phyloP scores from a whole-genome alignment of 1,140 invertebrate species.

The Acromyrmex heyeri region DNA sequence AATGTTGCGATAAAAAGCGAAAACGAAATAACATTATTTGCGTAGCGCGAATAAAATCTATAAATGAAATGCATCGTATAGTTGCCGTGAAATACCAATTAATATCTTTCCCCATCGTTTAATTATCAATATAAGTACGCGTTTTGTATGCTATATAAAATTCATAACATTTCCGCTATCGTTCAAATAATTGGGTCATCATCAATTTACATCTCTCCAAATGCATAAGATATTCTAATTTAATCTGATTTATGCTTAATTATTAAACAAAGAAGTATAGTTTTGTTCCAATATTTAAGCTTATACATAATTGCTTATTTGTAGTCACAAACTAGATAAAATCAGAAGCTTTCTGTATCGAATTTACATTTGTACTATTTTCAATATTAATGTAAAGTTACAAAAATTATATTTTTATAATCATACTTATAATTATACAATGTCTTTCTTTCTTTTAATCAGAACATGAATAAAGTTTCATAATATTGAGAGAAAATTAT shows the following conservation, averaged over 20 bases:
- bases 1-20: slow-evolving; percentile 22
- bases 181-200: not conserved
- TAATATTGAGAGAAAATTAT: not conserved
- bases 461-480: not conserved
- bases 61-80: not conserved
- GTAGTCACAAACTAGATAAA: not conserved
- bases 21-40: slow-evolving; percentile 33
- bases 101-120: slow-evolving; percentile 3
- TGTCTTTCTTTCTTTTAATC: not conserved
- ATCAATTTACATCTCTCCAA: not conserved
- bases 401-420: not conserved
- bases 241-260: not conserved
- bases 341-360: not conserved
- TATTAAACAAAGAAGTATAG: not conserved
- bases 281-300: not conserved
- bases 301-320: not conserved
- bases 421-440: not conserved
- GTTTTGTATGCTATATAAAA: not conserved
- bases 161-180: slow-evolving; percentile 1
- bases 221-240: not conserved
- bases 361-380: not conserved
- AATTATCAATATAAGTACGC: not conserved
- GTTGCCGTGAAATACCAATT: slow-evolving; percentile 25
- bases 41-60: slow-evolving; percentile 16
- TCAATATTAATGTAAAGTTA: not conserved